Evolutionary conservation across 2,113 vertebrate genomes (phyloP).

Genomic region (Picathartes gymnocephalus): DNA sequence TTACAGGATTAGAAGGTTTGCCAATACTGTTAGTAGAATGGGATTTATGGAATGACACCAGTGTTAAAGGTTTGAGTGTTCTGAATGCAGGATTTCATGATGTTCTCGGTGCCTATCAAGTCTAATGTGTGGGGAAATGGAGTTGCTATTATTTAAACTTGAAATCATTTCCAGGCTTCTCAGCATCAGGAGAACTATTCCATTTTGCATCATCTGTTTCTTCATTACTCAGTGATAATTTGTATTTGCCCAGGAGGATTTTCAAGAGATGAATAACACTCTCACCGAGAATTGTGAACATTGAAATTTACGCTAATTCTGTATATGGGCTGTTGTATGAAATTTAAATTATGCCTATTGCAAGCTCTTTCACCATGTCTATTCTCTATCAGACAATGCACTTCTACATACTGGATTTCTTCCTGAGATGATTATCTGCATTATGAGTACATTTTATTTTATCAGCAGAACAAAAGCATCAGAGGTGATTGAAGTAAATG

Average conservation of each 20-base stretch:
- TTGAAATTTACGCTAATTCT: slow-evolving; percentile 22
- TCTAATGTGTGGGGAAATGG: background rate
- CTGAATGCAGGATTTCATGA: background rate
- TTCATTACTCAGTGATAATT: slow-evolving; percentile 42
- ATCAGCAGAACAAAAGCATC: slow-evolving; percentile 44
- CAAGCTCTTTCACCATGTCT: background rate
- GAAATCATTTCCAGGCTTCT: slow-evolving; percentile 16
- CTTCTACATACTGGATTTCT: background rate
- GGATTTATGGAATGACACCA: slow-evolving; percentile 52
- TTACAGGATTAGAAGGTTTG: slow-evolving; percentile 54
- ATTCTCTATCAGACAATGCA: slow-evolving; percentile 25
- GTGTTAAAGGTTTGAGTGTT: background rate
- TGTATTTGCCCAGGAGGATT: slow-evolving; percentile 61
- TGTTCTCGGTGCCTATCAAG: background rate
- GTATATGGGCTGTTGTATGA: slow-evolving; percentile 17
- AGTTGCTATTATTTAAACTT: slow-evolving; percentile 46
- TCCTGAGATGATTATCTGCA: slow-evolving; percentile 42
- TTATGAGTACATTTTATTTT: slow-evolving; percentile 49
- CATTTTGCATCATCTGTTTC: slow-evolving; percentile 47
- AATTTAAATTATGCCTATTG: slow-evolving; percentile 54
- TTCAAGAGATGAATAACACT: slow-evolving; percentile 12
- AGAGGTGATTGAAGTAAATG: slow-evolving; percentile 40
- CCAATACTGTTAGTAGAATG: slow-evolving; percentile 45
- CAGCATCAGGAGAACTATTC: slow-evolving; percentile 43
- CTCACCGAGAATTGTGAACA: background rate